Base-by-base conservation (phyloP, 2,113 vertebrate genomes). In the Percopsis transmontana region DNA sequence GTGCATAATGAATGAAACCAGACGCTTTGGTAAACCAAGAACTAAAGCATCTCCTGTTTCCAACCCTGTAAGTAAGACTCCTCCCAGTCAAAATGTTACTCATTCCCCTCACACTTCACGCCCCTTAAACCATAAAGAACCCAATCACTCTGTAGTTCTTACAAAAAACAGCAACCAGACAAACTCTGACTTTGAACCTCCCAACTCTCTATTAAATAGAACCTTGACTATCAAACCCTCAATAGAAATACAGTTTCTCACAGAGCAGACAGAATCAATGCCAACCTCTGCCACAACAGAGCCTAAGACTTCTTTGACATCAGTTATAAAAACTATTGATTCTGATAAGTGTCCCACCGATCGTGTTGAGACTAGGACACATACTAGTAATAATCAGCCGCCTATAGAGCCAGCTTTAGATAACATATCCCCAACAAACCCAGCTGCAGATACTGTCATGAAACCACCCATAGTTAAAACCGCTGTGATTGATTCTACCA, bases 401-500 rank as follows among this genome's bases (percentile, higher is more conserved):
- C 42, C 57, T 1, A 71, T 69, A 70, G 77, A 74, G 48, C 58
- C 33, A 76, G 60, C 39, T 10, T 16, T 73, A 82, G 68, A 68
- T 14, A 82, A 18, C 41, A 60, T 16, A 65, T 74, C 64, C 42
- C 68, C 70, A 40, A 38, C 74, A 84, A 69, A 80, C 57, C 70
- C 85, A 75, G 56, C 72, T 67, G 64, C 74, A 85, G 83, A 85
- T 74, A 78, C 68, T 83, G 78, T 71, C 59, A 86, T 90, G 62
- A 87, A 85, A 79, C 52, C 83, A 1, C 58, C 79, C 72, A 23
- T 85, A 80, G 72, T 69, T 68, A 78, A 85, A 82, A 74, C 62
- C 18, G 68, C 84, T 88, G 72, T 84, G 79, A 87, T 67, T 85
- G 87, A 89, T 75, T 80, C 81, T 85, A 40, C 81, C 76, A 86